Evolutionary conservation across 2,888 invertebrate genomes (phyloP).

Genomic region (Stenotaenia linearis): DNA sequence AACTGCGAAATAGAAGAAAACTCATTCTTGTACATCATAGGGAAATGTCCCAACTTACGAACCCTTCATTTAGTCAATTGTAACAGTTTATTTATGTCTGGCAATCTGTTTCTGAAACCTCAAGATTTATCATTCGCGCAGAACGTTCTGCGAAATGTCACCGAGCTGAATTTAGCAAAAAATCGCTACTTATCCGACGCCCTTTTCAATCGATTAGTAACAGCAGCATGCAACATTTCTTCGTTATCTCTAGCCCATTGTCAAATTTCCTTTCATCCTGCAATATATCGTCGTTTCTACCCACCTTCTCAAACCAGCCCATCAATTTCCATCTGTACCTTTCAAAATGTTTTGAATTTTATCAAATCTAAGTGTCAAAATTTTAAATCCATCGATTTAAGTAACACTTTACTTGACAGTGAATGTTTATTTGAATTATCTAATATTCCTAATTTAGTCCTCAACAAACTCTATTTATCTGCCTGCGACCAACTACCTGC

Average conservation of each 20-base stretch:
- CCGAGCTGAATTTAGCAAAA: slow-evolving; percentile 57
- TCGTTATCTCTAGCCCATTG: slow-evolving; percentile 61
- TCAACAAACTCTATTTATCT: slow-evolving; percentile 54
- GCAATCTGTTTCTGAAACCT: slow-evolving; percentile 59
- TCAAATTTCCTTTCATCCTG: slow-evolving; percentile 64
- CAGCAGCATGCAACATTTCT: slow-evolving; percentile 57
- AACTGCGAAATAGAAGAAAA: slow-evolving; percentile 44
- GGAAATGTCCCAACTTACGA: slow-evolving; percentile 51
- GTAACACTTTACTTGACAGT: slow-evolving; percentile 63
- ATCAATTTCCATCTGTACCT: slow-evolving; percentile 66
- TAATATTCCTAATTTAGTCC: slow-evolving; percentile 52
- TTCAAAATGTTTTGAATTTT: slow-evolving; percentile 59
- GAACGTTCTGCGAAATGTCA: slow-evolving; percentile 49
- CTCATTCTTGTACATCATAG: slow-evolving; percentile 42
- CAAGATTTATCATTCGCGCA: slow-evolving; percentile 48
- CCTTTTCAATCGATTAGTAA: slow-evolving; percentile 61
- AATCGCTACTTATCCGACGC: slow-evolving; percentile 70
- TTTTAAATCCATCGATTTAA: slow-evolving; percentile 59
- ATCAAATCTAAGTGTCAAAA: slow-evolving; percentile 53
- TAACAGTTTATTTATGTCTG: slow-evolving; percentile 67
- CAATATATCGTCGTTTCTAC: slow-evolving; percentile 63
- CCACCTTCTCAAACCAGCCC: slow-evolving; percentile 48
- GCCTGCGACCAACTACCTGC: slow-evolving; percentile 61
- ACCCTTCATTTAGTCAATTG: slow-evolving; percentile 59
- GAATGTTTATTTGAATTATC: slow-evolving; percentile 56